Percentiles rank a stretch among this genome's conserved stretches.
Evolutionary conservation across 2,113 vertebrate genomes (phyloP).

Genomic region (Labrus mixtus): DNA sequence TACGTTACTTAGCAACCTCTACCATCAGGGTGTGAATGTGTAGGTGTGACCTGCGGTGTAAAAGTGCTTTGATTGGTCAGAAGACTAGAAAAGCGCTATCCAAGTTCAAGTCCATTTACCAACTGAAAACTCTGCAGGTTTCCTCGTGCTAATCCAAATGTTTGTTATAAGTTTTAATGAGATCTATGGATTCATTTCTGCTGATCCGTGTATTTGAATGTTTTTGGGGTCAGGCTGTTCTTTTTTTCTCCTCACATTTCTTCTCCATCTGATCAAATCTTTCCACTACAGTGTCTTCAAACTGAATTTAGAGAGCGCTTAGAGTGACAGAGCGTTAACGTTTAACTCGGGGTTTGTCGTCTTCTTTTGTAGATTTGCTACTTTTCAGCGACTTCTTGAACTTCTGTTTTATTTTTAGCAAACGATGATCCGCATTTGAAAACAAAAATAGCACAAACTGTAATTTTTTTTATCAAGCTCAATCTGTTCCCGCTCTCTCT

Average conservation of each 20-base stretch:
- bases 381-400: not conserved
- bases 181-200: not conserved
- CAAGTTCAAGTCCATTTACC: too few species aligned
- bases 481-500: not conserved
- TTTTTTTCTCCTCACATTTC: too few species aligned
- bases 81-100: too few species aligned
- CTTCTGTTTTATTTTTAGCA: not conserved
- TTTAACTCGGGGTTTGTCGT: not conserved
- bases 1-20: too few species aligned
- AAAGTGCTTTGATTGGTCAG: too few species aligned
- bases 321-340: not conserved
- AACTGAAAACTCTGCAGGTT: too few species aligned
- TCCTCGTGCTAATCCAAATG: not conserved
- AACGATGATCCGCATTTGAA: conserved; percentile 8
- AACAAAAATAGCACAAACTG: conserved; percentile 5
- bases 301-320: not conserved
- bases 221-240: too few species aligned
- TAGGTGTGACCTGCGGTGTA: too few species aligned
- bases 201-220: too few species aligned
- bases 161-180: too few species aligned
- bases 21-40: too few species aligned
- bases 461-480: conserved; percentile 26
- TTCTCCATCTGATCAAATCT: too few species aligned
- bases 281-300: not conserved
- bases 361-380: not conserved